phyloP scores from a whole-genome alignment of 2,113 vertebrate genomes.

The mouse (Mus musculus) region GRCm39 chr5:59773501-59774000 shows the following conservation, averaged over 20 bases:
- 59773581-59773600: background rate
- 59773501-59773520: background rate
- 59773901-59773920: background rate
- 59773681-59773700: background rate
- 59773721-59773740: background rate
- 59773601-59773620: background rate
- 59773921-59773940: background rate
- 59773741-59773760: too few species aligned
- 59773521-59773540: background rate
- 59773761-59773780: background rate
- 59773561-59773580: background rate
- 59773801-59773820: background rate
- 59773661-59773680: background rate
- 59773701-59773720: background rate
- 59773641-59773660: background rate
- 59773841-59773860: background rate
- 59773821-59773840: background rate
- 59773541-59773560: background rate
- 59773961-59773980: background rate
- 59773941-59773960: background rate
- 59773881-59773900: background rate
- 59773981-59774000: background rate
- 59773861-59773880: background rate
- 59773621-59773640: background rate
- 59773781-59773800: background rate